phyloP scores from a whole-genome alignment of 92 coral and sea anemone species.

The Desmophyllum pertusum region DNA sequence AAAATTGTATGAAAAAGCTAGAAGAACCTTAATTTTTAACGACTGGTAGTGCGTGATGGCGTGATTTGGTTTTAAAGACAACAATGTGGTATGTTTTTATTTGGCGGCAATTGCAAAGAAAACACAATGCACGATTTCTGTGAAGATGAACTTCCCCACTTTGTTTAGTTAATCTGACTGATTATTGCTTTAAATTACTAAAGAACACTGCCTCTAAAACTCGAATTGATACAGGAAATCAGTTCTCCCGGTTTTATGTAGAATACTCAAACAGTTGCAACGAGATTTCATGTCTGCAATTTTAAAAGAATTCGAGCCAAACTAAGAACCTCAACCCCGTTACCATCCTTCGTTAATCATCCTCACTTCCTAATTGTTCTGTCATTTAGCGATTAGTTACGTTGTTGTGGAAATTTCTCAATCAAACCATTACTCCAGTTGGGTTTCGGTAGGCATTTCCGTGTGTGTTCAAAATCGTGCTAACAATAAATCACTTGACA shows the following conservation, averaged over 20 bases:
- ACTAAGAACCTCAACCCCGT: background rate
- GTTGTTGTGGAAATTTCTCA: too few relatives aligned
- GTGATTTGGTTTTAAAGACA: background rate
- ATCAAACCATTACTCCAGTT: background rate
- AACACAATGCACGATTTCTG: background rate
- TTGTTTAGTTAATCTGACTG: background rate
- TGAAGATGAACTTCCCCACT: background rate
- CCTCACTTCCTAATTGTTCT: background rate
- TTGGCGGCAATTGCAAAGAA: background rate
- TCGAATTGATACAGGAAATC: background rate
- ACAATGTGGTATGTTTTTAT: background rate
- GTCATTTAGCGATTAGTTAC: background rate
- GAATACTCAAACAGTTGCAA: background rate
- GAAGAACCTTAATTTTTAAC: background rate
- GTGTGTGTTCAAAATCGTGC: background rate
- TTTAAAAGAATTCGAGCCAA: background rate
- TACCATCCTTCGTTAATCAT: background rate
- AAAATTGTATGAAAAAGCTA: background rate
- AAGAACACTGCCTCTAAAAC: background rate
- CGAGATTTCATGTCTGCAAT: background rate
- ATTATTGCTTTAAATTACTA: background rate
- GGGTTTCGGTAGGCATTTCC: background rate
- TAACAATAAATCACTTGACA: background rate
- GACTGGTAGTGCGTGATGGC: background rate
- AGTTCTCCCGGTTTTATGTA: background rate